A percentile compares a stretch with the other conserved stretches of the same genome.
These are phyloP conservation scores for Aspidoscelis tigris DNA, from an alignment of 2,113 vertebrate genomes.

Conservation along the genomic window DNA sequence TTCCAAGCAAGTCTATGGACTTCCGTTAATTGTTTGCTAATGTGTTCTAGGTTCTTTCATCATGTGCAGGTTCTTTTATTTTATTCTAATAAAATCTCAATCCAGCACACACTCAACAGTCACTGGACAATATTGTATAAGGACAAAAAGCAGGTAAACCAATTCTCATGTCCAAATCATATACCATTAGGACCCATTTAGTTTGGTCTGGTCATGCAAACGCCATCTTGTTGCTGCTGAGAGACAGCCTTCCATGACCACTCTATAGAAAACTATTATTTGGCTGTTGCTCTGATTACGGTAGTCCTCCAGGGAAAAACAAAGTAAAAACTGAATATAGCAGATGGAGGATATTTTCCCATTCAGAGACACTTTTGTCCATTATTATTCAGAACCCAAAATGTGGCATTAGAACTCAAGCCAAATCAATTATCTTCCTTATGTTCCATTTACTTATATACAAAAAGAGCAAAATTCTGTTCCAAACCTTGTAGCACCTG, in stretches of 20 bases:
- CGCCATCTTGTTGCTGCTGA: background rate
- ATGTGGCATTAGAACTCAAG: background rate
- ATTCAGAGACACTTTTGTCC: background rate
- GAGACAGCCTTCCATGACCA: slow-evolving; percentile 9
- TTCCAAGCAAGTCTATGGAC: background rate
- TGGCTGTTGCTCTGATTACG: background rate
- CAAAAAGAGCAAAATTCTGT: background rate
- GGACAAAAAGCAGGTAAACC: background rate
- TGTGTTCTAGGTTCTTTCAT: background rate
- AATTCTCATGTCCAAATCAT: background rate
- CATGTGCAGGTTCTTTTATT: background rate
- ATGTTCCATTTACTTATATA: background rate
- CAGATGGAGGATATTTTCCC: background rate
- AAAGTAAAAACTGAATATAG: background rate
- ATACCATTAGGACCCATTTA: background rate
- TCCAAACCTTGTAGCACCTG: background rate
- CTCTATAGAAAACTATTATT: background rate
- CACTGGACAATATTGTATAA: background rate
- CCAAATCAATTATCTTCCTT: slow-evolving; percentile 1
- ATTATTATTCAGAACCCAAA: background rate
- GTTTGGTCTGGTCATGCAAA: background rate
- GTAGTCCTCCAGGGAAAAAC: slow-evolving; percentile 1
- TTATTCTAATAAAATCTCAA: background rate
- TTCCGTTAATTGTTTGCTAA: background rate
- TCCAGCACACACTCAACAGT: background rate